Conservation (phyloP, 2,113 vertebrate genomes). For the Mormoops blainvillei region DNA sequence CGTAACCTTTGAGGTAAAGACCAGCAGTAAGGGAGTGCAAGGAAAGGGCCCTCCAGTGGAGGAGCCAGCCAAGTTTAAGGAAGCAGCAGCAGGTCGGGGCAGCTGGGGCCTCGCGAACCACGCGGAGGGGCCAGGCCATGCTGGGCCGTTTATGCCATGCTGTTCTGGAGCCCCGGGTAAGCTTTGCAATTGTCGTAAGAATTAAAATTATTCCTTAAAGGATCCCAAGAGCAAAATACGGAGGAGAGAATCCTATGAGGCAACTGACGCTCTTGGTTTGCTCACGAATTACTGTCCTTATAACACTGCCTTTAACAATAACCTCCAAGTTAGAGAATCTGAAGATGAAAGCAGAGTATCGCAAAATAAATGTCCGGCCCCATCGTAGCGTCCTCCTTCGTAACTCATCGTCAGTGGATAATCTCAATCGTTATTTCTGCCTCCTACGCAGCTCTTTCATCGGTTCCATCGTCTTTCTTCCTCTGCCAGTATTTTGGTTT, state of each 20-base stretch:
- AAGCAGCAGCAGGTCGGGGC: neutral
- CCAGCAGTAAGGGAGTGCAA: neutral
- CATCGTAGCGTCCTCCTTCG: neutral
- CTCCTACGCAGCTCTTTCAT: neutral
- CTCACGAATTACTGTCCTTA: neutral
- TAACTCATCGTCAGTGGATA: neutral
- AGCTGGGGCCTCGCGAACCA: rapidly evolving
- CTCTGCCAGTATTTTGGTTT: neutral
- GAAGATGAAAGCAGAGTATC: neutral
- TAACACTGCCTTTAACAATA: neutral
- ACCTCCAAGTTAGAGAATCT: neutral
- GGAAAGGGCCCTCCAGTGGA: neutral
- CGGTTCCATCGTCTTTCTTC: neutral
- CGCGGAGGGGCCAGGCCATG: rapidly evolving
- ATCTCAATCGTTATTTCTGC: neutral
- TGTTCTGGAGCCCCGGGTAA: neutral
- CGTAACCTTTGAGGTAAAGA: neutral
- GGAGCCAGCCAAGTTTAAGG: neutral
- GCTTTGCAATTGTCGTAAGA: neutral
- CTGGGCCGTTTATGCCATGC: rapidly evolving
- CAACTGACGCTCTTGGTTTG: neutral
- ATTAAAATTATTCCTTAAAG: neutral
- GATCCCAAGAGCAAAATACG: neutral
- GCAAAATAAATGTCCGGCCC: neutral
- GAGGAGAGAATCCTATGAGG: neutral